Percentiles rank a stretch among this genome's conserved stretches.
These are phyloP conservation scores for Catocala fraxini DNA, from an alignment of 2,888 invertebrate genomes.

Conservation along the genomic window DNA sequence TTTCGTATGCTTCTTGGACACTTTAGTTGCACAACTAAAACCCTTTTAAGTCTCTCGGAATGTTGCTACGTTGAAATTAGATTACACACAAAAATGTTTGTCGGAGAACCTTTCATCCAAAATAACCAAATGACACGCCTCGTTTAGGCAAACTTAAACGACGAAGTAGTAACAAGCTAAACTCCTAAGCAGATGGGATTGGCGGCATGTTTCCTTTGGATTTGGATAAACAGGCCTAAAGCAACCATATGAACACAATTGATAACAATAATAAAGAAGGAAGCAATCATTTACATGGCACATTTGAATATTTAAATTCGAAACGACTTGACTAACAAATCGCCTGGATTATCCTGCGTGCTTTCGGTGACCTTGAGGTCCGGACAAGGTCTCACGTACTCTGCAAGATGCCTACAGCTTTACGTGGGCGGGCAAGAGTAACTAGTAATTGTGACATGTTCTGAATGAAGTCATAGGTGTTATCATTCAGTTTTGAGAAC, in stretches of 20 bases:
- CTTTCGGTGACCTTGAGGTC: conserved; percentile 71
- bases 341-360: conserved; percentile 73
- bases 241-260: not conserved
- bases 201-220: too few relatives aligned
- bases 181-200: too few relatives aligned
- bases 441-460: conserved; percentile 33
- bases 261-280: conserved; percentile 31
- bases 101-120: too few relatives aligned
- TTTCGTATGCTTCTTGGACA: too few relatives aligned
- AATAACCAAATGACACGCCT: too few relatives aligned
- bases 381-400: conserved; percentile 72
- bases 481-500: conserved; percentile 43
- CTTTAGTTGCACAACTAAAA: too few relatives aligned
- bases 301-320: conserved; percentile 50
- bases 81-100: too few relatives aligned
- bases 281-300: conserved; percentile 41
- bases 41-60: too few relatives aligned
- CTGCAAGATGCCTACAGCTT: conserved; percentile 41
- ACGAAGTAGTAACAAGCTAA: too few relatives aligned
- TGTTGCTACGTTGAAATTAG: too few relatives aligned
- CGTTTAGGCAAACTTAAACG: too few relatives aligned
- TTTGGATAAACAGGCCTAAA: too few relatives aligned
- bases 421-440: conserved; percentile 42
- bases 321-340: conserved; percentile 66
- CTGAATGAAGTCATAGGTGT: conserved; percentile 56